Base-by-base conservation (phyloP, 2,113 vertebrate species). In the Pygoscelis antarcticus region DNA sequence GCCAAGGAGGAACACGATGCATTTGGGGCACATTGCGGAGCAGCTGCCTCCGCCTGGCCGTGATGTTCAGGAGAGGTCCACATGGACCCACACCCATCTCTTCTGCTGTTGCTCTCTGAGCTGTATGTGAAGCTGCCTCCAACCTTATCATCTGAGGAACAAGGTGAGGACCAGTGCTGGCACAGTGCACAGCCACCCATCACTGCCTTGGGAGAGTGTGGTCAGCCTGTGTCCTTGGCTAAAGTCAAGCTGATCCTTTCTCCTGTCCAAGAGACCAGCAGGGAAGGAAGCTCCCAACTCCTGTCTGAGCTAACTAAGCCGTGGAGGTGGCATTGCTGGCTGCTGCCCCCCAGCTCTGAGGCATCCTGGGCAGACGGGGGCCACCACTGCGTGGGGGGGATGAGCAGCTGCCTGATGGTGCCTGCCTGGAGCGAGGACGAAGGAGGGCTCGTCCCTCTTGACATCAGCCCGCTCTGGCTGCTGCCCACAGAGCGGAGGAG, bases 341-440 rank as follows among this genome's bases (percentile, higher is more conserved):
- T 19, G 40, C 32, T 75, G 38, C 15, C 55, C 22, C 46, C 32
- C 83, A 30, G 14, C 10, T 22, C 42, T 0, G 1, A 49, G n/a
- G 23, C 18, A 2, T n/a, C 64, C 18, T 3, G 2, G 9, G 8
- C 2, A 22, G 65, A 30, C 2, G 3, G 32, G 69, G 21, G 42
- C 14, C 30, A 69, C 47, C 22, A 9, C 44, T 17, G 36, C 0
- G 0, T 5, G 19, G 13, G 4, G 17, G 10, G 20, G 49, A n/a
- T 4, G 6, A 44, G 38, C 49, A 10, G 40, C 44, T 52, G 36
- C 44, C n/a, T 34, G 23, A 23, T 23, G 34, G 58, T 34, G 26
- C 47, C 49, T 4, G 4, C 29, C 58, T 12, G 60, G 82, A 58
- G n/a, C 4, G 6, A 58, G 46, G 51, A 76, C 11, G 16, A 47